Conservation (phyloP, 2,113 vertebrate genomes). For the Halcyon malimbica region DNA sequence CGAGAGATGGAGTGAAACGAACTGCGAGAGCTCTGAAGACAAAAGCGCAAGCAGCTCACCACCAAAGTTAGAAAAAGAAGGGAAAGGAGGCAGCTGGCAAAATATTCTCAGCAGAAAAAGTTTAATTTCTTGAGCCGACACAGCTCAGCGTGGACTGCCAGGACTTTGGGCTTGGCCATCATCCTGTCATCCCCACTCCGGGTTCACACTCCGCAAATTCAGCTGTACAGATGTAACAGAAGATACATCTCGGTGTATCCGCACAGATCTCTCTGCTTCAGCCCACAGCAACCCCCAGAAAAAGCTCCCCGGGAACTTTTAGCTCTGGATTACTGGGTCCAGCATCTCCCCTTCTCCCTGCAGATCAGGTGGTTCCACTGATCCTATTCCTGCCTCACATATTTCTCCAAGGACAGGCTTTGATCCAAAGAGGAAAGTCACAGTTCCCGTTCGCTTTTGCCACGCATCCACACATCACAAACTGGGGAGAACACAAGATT, state of each 20-base stretch:
- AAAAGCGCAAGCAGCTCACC: accelerated
- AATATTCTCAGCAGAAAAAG: background rate
- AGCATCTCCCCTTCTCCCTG: background rate
- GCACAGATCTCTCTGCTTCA: background rate
- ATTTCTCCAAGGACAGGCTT: background rate
- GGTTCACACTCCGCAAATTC: background rate
- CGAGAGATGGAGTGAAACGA: accelerated
- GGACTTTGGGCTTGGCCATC: background rate
- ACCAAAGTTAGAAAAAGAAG: background rate
- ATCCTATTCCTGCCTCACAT: background rate
- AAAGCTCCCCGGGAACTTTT: background rate
- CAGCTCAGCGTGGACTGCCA: background rate
- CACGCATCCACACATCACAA: accelerated
- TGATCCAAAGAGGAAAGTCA: background rate
- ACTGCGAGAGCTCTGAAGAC: background rate
- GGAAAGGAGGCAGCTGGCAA: background rate
- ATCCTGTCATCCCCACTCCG: accelerated
- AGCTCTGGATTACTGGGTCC: background rate
- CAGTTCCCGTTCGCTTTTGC: background rate
- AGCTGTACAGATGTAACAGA: background rate
- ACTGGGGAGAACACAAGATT: background rate
- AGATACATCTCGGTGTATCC: accelerated
- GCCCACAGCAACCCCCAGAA: background rate
- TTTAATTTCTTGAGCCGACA: background rate
- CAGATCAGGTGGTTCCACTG: background rate